phyloP scores from a whole-genome alignment of 1,140 invertebrate genomes.

The Sarcophaga bullata region DNA sequence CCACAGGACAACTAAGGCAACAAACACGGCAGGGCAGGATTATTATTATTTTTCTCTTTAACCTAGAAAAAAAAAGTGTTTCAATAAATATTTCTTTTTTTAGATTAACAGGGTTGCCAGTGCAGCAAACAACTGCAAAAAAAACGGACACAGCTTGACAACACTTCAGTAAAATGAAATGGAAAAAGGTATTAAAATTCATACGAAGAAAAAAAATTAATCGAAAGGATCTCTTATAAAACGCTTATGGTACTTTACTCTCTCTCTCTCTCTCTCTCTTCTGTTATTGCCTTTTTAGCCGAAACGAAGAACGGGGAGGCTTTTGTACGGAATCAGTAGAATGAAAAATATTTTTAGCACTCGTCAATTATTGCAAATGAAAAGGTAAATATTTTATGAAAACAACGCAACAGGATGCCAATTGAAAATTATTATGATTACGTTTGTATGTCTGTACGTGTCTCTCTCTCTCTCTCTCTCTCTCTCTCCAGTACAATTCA shows the following conservation, averaged over 20 bases:
- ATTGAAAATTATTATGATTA: constrained; percentile 53
- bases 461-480: too few relatives aligned
- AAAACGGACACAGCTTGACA: constrained; percentile 19
- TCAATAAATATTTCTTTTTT: background rate
- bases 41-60: background rate
- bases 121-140: background rate
- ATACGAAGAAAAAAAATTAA: background rate
- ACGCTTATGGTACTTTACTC: background rate
- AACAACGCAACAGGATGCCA: constrained; percentile 65
- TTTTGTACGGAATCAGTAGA: background rate
- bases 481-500: background rate
- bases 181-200: constrained; percentile 22
- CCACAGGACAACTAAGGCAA: background rate
- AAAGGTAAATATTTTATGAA: constrained; percentile 64
- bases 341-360: constrained; percentile 29
- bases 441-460: background rate
- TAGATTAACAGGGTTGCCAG: constrained; percentile 5
- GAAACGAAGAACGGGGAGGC: background rate
- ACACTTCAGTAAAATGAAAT: constrained; percentile 13
- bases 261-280: background rate
- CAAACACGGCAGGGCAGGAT: background rate
- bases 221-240: background rate
- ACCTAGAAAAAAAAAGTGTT: background rate
- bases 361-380: constrained; percentile 42
- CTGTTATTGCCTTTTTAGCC: background rate